Evolutionary conservation across 2,888 invertebrate genomes (phyloP).

Genomic region (Trichogramma evanescens): DNA sequence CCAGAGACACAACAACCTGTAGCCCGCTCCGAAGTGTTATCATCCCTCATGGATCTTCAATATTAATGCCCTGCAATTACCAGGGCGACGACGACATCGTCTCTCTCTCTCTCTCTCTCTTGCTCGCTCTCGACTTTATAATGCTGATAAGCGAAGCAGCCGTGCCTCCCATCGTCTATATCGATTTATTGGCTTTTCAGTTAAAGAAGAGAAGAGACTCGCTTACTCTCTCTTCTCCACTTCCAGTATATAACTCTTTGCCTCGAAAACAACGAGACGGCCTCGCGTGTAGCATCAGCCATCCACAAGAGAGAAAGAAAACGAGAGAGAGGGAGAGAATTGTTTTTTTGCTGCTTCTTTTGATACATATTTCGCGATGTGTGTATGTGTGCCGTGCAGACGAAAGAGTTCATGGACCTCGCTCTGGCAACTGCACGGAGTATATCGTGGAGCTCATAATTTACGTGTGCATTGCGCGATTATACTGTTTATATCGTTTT

Average conservation of each 20-base stretch:
- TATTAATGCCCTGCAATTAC: constrained; percentile 26
- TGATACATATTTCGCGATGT: background rate
- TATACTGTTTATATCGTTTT: too few species aligned
- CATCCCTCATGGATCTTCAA: constrained; percentile 22
- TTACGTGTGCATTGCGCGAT: too few species aligned
- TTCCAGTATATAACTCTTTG: too few species aligned
- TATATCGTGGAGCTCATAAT: too few species aligned
- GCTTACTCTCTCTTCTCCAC: too few species aligned
- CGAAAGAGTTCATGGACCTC: too few species aligned
- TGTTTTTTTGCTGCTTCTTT: background rate
- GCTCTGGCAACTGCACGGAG: too few species aligned
- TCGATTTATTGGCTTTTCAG: constrained; percentile 19
- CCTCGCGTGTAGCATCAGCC: background rate
- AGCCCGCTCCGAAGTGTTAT: constrained; percentile 18
- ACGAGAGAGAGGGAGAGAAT: background rate
- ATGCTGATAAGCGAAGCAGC: background rate
- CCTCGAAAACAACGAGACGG: too few species aligned
- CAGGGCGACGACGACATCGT: constrained; percentile 8
- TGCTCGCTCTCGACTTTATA: background rate
- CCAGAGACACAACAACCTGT: constrained; percentile 19
- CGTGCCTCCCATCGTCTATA: background rate
- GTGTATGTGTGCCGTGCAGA: background rate
- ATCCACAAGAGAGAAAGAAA: background rate
- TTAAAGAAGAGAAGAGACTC: background rate
- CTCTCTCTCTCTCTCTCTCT: background rate